These are phyloP conservation scores for Tauraco hartlaubi DNA, from an alignment of 2,797 vertebrate genomes.

Conservation along the genomic window DNA sequence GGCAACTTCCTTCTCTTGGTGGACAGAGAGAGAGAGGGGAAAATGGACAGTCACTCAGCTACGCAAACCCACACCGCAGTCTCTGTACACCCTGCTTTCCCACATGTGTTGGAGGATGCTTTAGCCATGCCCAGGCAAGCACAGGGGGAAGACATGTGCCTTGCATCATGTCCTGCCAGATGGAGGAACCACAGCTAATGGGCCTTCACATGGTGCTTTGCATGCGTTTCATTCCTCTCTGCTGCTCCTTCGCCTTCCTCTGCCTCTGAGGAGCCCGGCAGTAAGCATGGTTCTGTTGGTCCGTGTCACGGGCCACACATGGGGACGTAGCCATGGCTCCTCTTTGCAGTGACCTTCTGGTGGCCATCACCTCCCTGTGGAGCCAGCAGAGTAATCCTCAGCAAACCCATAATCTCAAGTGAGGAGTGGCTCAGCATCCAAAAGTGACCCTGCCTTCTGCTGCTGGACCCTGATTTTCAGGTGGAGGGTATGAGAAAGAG, in stretches of 20 bases:
- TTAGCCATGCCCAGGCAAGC: neutral
- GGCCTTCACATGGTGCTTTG: neutral
- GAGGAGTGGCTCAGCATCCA: neutral
- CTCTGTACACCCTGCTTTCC: neutral
- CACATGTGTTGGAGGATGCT: neutral
- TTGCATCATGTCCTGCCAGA: neutral
- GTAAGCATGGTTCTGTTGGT: neutral
- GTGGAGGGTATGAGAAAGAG: neutral
- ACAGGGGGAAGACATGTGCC: neutral
- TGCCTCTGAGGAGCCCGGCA: neutral
- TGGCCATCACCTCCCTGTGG: neutral
- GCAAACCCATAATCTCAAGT: neutral
- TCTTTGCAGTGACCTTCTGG: neutral
- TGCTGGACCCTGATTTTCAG: neutral
- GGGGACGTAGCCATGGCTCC: rapidly evolving
- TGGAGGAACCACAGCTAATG: neutral
- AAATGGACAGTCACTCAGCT: neutral
- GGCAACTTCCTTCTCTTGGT: neutral
- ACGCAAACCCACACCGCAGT: neutral
- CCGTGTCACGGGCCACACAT: neutral
- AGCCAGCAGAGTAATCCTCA: neutral
- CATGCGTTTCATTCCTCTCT: neutral
- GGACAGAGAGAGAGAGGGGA: neutral
- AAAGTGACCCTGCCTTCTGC: neutral
- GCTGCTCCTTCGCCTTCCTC: neutral